These are phyloP conservation scores for Prunella himalayana DNA, from an alignment of 2,113 vertebrate genomes.

Conservation along the genomic window DNA sequence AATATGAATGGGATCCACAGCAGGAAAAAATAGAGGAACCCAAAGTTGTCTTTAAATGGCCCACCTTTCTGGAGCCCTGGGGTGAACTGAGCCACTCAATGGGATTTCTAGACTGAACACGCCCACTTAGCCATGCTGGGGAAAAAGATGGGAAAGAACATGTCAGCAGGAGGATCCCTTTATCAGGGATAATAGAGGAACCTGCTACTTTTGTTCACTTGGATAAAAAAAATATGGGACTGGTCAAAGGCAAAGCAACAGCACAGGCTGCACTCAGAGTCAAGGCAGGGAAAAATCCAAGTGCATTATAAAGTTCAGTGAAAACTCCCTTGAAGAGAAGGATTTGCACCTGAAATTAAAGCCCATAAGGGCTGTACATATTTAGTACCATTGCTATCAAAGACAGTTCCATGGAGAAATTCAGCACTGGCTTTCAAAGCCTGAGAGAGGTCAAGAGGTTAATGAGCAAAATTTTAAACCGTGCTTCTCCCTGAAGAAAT, in stretches of 20 bases:
- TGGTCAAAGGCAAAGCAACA: neutral
- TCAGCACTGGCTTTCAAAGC: neutral
- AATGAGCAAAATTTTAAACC: neutral
- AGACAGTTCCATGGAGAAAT: neutral
- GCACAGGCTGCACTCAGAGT: neutral
- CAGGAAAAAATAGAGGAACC: neutral
- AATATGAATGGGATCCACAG: neutral
- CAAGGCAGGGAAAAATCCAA: neutral
- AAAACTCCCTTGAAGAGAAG: neutral
- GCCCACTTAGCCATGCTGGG: neutral
- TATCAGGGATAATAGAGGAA: neutral
- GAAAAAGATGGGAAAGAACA: neutral
- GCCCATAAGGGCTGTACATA: neutral
- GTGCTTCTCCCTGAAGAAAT: neutral
- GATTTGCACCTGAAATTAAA: neutral
- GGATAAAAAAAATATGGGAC: neutral
- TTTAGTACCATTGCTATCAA: neutral
- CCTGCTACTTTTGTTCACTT: neutral
- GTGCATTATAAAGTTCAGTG: neutral
- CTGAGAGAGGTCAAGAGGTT: neutral
- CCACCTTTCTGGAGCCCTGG: slow-evolving; percentile 14
- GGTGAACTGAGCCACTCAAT: neutral
- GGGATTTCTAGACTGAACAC: neutral
- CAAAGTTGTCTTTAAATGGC: neutral
- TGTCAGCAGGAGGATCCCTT: neutral